Percentiles rank a stretch among this genome's conserved stretches.
These are phyloP conservation scores for Poecilia wingei DNA, from an alignment of 2,797 vertebrate genomes.

Conservation along the genomic window DNA sequence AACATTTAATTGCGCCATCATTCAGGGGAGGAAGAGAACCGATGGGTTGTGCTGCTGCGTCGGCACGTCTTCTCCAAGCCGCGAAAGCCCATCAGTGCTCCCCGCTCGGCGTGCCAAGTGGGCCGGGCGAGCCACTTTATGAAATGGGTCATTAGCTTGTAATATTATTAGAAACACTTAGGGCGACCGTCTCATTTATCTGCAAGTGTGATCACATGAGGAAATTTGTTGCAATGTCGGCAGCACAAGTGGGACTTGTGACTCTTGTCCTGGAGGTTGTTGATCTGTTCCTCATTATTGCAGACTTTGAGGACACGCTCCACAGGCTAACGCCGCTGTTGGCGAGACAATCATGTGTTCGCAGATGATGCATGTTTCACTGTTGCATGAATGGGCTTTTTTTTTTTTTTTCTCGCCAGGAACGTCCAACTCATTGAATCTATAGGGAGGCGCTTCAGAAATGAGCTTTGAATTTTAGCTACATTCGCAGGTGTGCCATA, in stretches of 20 bases:
- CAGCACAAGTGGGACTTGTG: conserved; percentile 68
- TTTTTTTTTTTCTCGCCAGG: not conserved
- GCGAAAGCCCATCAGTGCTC: conserved; percentile 64
- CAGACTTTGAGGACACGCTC: conserved; percentile 14
- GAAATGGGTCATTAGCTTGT: conserved; percentile 75
- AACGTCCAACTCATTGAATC: conserved; percentile 31
- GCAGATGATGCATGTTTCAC: conserved; percentile 22
- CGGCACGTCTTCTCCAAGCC: conserved; percentile 49
- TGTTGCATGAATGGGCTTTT: conserved; percentile 37
- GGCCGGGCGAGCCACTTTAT: conserved; percentile 40
- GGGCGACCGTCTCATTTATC: conserved; percentile 67
- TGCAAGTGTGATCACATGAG: conserved; percentile 60
- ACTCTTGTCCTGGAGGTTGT: conserved; percentile 45
- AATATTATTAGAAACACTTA: conserved; percentile 78
- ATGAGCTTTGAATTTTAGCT: conserved; percentile 1
- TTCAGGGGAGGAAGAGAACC: conserved; percentile 50
- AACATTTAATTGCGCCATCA: conserved; percentile 75
- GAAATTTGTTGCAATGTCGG: conserved; percentile 39
- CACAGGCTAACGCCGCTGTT: conserved; percentile 16
- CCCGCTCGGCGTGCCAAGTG: conserved; percentile 53
- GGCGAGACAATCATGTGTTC: conserved; percentile 21
- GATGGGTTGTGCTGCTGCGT: conserved; percentile 46
- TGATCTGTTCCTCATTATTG: not conserved
- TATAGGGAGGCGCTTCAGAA: conserved; percentile 27
- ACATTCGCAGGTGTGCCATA: not conserved